These are phyloP conservation scores for Pardosa pseudoannulata DNA, from an alignment of 2,888 invertebrate genomes.

Conservation along the genomic window DNA sequence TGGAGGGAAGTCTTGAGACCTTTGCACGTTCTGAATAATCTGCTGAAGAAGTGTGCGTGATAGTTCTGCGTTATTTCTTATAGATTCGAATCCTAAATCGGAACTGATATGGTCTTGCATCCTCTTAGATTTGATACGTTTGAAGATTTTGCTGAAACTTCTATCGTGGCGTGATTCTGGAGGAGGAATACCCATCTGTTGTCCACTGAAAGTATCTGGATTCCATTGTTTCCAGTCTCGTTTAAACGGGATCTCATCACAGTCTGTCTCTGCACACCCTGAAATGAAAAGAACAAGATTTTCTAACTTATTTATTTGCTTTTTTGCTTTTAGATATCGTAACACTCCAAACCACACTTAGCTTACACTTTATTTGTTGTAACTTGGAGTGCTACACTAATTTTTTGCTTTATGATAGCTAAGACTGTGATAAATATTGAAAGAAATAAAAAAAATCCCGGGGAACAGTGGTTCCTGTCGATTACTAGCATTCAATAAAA, in stretches of 20 bases:
- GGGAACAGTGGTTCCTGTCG: too few species aligned
- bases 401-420: too few species aligned
- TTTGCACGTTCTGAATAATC: not conserved
- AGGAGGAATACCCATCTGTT: not conserved
- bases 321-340: too few species aligned
- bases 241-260: not conserved
- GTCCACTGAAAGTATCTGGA: not conserved
- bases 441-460: too few species aligned
- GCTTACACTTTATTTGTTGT: too few species aligned
- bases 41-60: not conserved
- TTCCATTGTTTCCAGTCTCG: not conserved
- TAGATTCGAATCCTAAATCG: not conserved
- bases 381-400: too few species aligned
- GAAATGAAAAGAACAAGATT: too few species aligned
- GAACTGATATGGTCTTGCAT: not conserved
- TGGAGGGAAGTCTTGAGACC: slow-evolving; percentile 1
- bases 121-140: not conserved
- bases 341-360: too few species aligned
- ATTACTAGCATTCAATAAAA: too few species aligned
- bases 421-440: too few species aligned
- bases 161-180: not conserved
- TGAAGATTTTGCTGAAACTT: not conserved
- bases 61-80: not conserved
- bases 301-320: too few species aligned
- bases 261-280: not conserved